Percentiles rank a stretch among this genome's conserved stretches.
Evolutionary conservation across 2,888 invertebrate genomes (phyloP).

Genomic region (Platypus cylindrus): DNA sequence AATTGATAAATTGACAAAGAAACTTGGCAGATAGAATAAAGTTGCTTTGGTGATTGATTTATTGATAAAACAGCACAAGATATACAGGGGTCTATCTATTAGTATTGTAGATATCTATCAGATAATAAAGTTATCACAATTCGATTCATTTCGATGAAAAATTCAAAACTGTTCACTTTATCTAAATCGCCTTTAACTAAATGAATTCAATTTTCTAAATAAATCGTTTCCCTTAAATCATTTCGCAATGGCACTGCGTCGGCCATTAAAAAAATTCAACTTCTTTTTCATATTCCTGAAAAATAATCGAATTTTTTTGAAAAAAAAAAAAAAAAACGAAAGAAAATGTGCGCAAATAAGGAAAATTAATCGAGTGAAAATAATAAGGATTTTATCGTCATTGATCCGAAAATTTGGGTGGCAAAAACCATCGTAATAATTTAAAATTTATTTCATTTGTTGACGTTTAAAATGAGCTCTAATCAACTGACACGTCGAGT

Average conservation of each 20-base stretch:
- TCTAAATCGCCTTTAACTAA: conserved; percentile 40
- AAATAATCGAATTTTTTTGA: conserved; percentile 7
- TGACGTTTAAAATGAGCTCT: too few relatives aligned
- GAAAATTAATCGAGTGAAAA: too few relatives aligned
- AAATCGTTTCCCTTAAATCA: conserved; percentile 40
- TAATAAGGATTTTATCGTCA: too few relatives aligned
- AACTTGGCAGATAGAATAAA: conserved; percentile 1
- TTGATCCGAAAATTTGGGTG: too few relatives aligned
- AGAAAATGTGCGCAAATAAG: too few relatives aligned
- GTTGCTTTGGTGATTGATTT: conserved; percentile 10
- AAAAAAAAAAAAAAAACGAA: neutral
- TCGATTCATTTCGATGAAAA: too few relatives aligned
- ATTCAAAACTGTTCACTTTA: too few relatives aligned
- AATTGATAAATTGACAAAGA: conserved; percentile 1
- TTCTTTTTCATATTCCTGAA: conserved; percentile 27
- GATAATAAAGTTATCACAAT: too few relatives aligned
- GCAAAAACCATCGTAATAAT: too few relatives aligned
- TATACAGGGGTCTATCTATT: conserved; percentile 7
- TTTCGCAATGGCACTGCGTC: conserved; percentile 37
- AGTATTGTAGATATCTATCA: too few relatives aligned
- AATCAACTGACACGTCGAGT: too few relatives aligned
- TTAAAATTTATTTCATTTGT: too few relatives aligned
- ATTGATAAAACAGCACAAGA: conserved; percentile 10
- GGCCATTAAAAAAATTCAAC: conserved; percentile 29
- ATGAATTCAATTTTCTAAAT: conserved; percentile 44